Evolutionary conservation across 2,797 vertebrate genomes (phyloP).

Genomic region (Pseudochirops cupreus): DNA sequence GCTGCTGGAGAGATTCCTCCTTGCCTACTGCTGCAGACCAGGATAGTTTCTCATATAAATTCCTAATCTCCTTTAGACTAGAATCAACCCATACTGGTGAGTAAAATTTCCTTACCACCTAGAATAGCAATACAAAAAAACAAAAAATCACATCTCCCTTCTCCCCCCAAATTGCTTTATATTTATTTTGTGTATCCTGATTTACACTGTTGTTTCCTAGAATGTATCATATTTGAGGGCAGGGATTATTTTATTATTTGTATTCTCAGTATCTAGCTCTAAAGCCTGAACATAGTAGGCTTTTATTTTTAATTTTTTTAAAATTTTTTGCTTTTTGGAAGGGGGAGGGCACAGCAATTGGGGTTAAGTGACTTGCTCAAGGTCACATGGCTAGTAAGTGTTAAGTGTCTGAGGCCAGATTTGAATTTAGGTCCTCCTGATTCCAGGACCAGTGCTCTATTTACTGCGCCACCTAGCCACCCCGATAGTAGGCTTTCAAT

Average conservation of each 20-base stretch:
- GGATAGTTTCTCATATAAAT: slow-evolving; percentile 23
- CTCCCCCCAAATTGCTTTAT: not conserved
- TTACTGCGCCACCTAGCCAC: too few species aligned
- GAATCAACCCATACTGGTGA: not conserved
- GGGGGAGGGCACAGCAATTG: too few species aligned
- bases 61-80: not conserved
- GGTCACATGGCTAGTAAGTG: too few species aligned
- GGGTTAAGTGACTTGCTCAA: too few species aligned
- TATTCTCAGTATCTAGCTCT: not conserved
- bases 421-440: too few species aligned
- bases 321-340: too few species aligned
- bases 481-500: not conserved
- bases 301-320: too few species aligned
- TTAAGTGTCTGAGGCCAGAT: too few species aligned
- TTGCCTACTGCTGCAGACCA: not conserved
- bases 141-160: not conserved
- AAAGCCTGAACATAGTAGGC: too few species aligned
- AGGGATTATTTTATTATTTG: too few species aligned
- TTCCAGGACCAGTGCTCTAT: too few species aligned
- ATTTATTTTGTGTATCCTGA: not conserved
- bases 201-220: not conserved
- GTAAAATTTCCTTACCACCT: not conserved
- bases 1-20: slow-evolving; percentile 20
- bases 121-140: not conserved
- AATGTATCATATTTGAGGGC: not conserved